Conservation (phyloP, 2,797 vertebrate genomes). For the Cottoperca gobio region DNA sequence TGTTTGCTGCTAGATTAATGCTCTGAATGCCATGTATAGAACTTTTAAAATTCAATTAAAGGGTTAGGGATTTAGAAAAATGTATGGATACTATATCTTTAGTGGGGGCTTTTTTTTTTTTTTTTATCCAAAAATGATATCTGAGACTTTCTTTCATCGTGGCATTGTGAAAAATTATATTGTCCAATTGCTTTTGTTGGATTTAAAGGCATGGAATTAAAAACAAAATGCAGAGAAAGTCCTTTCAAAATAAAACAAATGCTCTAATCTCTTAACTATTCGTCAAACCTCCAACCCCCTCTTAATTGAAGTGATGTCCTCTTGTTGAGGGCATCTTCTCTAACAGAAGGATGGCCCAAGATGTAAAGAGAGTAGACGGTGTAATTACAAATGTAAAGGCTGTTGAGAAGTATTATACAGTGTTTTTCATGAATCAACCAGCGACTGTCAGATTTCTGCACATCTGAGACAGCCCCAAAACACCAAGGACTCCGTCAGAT, state of each 20-base stretch:
- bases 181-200: not conserved
- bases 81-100: too few species aligned
- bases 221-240: too few species aligned
- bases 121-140: slow-evolving; percentile 1
- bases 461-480: slow-evolving; percentile 49
- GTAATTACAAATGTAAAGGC: slow-evolving; percentile 65
- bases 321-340: slow-evolving; percentile 50
- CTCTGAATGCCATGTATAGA: too few species aligned
- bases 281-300: slow-evolving; percentile 8
- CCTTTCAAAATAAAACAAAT: too few species aligned
- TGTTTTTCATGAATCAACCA: slow-evolving; percentile 66
- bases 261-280: not conserved
- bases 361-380: slow-evolving; percentile 57
- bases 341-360: slow-evolving; percentile 26
- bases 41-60: too few species aligned
- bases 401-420: slow-evolving; percentile 58
- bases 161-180: not conserved
- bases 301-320: slow-evolving; percentile 57
- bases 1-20: too few species aligned
- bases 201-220: not conserved
- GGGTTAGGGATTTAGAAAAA: too few species aligned
- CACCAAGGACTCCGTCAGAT: slow-evolving; percentile 54
- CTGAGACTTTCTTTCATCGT: not conserved
- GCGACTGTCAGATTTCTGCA: slow-evolving; percentile 55
- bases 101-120: too few species aligned